A percentile compares a stretch with the other conserved stretches of the same genome.
Evolutionary conservation across 2,797 vertebrate species (phyloP).

Genomic region (Ctenopoma kingsleyae): DNA sequence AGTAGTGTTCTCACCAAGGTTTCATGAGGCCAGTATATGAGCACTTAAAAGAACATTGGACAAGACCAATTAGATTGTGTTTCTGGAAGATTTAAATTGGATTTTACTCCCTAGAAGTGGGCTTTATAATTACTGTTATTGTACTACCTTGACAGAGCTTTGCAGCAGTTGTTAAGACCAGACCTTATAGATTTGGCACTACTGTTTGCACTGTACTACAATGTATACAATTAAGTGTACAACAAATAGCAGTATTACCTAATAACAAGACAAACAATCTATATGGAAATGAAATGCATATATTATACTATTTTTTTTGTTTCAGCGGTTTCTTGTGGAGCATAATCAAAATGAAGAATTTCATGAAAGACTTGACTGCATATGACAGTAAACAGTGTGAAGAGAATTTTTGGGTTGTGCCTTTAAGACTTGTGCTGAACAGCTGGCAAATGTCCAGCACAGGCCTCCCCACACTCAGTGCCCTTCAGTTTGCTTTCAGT

Average conservation of each 20-base stretch:
- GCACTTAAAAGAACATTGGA: slow-evolving; percentile 25
- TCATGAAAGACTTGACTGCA: too few species aligned
- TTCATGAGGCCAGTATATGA: slow-evolving; percentile 18
- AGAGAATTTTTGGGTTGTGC: not conserved
- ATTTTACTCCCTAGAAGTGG: not conserved
- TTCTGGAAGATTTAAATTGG: not conserved
- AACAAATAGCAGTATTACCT: not conserved
- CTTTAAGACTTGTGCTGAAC: not conserved
- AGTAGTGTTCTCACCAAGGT: not conserved
- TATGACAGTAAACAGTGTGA: too few species aligned
- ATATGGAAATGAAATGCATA: too few species aligned
- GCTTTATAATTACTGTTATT: slow-evolving; percentile 14
- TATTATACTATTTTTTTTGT: too few species aligned
- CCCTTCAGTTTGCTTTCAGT: too few species aligned
- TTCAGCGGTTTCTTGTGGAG: too few species aligned
- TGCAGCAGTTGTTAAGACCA: not conserved
- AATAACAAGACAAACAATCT: not conserved
- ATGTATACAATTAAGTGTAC: not conserved
- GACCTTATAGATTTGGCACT: not conserved
- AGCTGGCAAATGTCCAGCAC: too few species aligned
- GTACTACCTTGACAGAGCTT: not conserved
- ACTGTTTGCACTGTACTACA: not conserved
- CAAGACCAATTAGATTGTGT: slow-evolving; percentile 20
- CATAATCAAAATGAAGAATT: too few species aligned
- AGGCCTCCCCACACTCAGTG: too few species aligned